A percentile compares a stretch with the other conserved stretches of the same genome.
Conservation (phyloP, 2,888 invertebrate species). For the Mythimna impura region DNA sequence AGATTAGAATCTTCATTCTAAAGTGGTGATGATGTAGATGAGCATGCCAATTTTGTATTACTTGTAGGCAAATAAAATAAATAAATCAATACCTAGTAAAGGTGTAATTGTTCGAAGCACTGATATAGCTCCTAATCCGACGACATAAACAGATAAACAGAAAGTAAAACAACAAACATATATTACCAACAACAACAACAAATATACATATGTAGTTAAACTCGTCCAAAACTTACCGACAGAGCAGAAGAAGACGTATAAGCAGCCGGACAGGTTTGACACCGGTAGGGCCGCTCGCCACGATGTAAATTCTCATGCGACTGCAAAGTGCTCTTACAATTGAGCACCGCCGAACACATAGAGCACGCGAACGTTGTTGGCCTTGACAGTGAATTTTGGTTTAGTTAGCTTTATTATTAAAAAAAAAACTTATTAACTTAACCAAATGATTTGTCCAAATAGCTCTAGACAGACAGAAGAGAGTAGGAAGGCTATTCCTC, state of each 20-base stretch:
- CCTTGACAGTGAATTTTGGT: background rate
- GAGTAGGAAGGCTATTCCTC: background rate
- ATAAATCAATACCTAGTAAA: too few species aligned
- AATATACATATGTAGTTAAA: background rate
- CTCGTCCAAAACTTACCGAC: slow-evolving; percentile 62
- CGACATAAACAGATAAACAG: too few species aligned
- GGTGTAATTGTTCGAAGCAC: too few species aligned
- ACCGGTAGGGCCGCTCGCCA: slow-evolving; percentile 79
- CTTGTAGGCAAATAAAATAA: too few species aligned
- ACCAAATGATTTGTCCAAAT: too few species aligned
- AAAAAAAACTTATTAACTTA: background rate
- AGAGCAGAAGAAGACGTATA: slow-evolving; percentile 79
- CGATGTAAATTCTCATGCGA: slow-evolving; percentile 79
- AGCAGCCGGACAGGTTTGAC: slow-evolving; percentile 73
- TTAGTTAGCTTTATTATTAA: background rate
- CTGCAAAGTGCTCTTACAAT: slow-evolving; percentile 65
- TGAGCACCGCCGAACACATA: slow-evolving; percentile 77
- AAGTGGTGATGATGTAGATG: too few species aligned
- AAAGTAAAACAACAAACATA: too few species aligned
- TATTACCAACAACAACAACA: too few species aligned
- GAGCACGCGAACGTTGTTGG: slow-evolving; percentile 70
- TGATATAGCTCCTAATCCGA: background rate
- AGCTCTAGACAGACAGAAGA: too few species aligned
- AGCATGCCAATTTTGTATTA: too few species aligned
- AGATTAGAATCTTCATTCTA: too few species aligned